Conservation (phyloP, 2,113 vertebrate genomes). For the Anhinga anhinga region DNA sequence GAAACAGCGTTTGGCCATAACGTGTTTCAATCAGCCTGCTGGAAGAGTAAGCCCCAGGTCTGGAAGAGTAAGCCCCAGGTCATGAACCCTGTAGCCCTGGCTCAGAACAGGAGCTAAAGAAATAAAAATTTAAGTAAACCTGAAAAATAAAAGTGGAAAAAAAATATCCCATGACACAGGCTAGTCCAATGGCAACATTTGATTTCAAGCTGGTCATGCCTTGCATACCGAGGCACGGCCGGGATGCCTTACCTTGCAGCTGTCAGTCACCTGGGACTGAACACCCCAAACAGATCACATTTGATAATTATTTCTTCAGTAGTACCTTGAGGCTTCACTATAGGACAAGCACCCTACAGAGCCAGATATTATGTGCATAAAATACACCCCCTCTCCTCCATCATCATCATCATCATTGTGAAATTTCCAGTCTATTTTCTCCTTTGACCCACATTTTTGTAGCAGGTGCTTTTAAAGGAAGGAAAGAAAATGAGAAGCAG, state of each 20-base stretch:
- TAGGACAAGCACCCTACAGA: background rate
- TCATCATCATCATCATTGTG: background rate
- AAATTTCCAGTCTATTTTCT: background rate
- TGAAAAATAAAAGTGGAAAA: background rate
- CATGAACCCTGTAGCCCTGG: background rate
- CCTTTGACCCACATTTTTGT: background rate
- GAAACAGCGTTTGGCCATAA: background rate
- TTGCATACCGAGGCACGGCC: background rate
- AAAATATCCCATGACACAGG: background rate
- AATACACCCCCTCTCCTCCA: background rate
- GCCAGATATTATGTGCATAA: background rate
- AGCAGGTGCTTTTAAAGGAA: background rate
- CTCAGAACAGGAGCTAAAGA: background rate
- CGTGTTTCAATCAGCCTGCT: background rate
- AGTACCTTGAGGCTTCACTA: background rate
- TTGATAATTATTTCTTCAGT: background rate
- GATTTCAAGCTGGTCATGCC: background rate
- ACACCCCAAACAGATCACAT: background rate
- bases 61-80: background rate
- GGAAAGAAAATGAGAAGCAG: constrained; percentile 15
- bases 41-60: background rate
- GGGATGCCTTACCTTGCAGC: background rate
- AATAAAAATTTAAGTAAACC: background rate
- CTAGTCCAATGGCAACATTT: background rate
- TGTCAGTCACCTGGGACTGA: background rate